Evolutionary conservation across 2,888 invertebrate species (phyloP).

Genomic region (Drosophila sordidapex): DNA sequence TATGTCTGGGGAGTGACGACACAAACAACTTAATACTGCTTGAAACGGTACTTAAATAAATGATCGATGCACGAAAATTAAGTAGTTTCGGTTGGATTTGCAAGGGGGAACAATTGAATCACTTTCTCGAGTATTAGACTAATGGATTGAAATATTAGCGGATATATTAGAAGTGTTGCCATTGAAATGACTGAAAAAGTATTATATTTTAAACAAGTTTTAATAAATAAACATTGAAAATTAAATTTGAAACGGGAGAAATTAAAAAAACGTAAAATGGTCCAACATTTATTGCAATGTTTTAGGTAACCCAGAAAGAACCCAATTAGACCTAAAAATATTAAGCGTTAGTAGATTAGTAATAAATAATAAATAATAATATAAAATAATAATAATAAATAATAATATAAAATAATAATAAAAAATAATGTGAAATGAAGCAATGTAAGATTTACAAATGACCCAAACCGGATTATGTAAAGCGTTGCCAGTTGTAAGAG

Average conservation of each 20-base stretch:
- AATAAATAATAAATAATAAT: not conserved
- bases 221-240: not conserved
- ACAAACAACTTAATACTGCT: rapidly evolving
- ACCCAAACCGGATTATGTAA: not conserved
- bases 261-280: not conserved
- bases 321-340: not conserved
- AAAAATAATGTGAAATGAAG: not conserved
- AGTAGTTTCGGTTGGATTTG: not conserved
- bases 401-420: not conserved
- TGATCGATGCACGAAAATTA: not conserved
- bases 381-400: not conserved
- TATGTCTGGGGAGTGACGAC: not conserved
- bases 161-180: not conserved
- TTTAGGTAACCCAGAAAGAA: not conserved
- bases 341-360: not conserved
- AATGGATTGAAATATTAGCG: not conserved
- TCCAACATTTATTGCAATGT: not conserved
- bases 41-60: not conserved
- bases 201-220: not conserved
- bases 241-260: not conserved
- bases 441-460: not conserved
- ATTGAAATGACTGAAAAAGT: not conserved
- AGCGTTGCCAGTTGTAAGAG: not conserved
- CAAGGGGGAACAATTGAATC: not conserved
- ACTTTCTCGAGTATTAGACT: not conserved